phyloP scores from a whole-genome alignment of 2,888 invertebrate species.

The Heliothis peltigera region DNA sequence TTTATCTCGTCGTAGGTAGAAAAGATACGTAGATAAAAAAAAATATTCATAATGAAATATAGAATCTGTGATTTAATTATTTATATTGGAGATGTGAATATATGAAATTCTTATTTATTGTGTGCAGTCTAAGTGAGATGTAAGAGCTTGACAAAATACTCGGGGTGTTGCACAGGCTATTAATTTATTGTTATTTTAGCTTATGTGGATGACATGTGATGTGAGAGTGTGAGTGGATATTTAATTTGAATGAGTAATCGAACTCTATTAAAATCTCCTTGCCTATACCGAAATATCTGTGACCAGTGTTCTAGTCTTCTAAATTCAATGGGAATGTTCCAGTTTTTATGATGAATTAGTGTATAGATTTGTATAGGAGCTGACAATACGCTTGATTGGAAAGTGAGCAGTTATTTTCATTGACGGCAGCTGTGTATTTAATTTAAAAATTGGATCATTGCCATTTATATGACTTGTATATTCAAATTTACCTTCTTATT shows the following conservation, averaged over 20 bases:
- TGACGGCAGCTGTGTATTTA: conserved; percentile 61
- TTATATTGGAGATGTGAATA: conserved; percentile 70
- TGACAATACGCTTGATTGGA: conserved; percentile 34
- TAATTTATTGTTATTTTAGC: conserved; percentile 78
- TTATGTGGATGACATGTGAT: conserved; percentile 68
- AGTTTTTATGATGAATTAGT: conserved; percentile 65
- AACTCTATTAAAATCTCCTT: conserved; percentile 78
- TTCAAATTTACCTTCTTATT: conserved; percentile 72
- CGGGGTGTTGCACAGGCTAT: conserved; percentile 75
- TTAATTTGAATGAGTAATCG: conserved; percentile 63
- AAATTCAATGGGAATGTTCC: conserved; percentile 72
- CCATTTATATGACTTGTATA: conserved; percentile 69
- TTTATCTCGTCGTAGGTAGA: conserved; percentile 92
- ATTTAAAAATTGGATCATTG: conserved; percentile 69
- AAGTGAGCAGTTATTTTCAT: conserved; percentile 48
- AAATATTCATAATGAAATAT: conserved; percentile 72
- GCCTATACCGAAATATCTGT: conserved; percentile 83
- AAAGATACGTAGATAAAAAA: conserved; percentile 79
- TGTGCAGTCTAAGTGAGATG: conserved; percentile 68
- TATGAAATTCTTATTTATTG: conserved; percentile 74
- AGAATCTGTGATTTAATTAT: conserved; percentile 89
- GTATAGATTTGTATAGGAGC: conserved; percentile 53
- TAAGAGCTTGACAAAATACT: conserved; percentile 82
- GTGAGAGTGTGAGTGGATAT: conserved; percentile 64
- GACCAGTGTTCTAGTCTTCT: conserved; percentile 87